Conservation (phyloP, 2,888 invertebrate species). For the Malthinus seriepunctatus region DNA sequence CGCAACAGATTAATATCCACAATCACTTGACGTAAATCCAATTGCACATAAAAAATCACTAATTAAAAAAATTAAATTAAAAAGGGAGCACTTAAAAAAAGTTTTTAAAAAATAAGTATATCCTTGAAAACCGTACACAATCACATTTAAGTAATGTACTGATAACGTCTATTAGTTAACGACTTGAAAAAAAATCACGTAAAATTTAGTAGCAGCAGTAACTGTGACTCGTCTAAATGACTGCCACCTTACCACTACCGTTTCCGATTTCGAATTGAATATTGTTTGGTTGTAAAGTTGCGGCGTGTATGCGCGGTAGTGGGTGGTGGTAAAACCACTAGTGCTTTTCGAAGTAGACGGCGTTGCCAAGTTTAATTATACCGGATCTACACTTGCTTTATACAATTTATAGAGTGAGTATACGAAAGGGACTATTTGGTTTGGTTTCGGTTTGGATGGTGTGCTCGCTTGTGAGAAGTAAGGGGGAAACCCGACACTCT, state of each 20-base stretch:
- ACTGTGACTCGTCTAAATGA: slow-evolving; percentile 51
- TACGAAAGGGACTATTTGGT: slow-evolving; percentile 20
- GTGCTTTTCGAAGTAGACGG: slow-evolving; percentile 35
- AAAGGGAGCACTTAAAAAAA: slow-evolving; percentile 1
- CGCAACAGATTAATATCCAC: slow-evolving; percentile 8
- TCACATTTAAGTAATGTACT: neutral
- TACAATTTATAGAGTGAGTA: neutral
- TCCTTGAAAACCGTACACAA: neutral
- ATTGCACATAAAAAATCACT: slow-evolving; percentile 17
- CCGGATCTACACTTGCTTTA: slow-evolving; percentile 53
- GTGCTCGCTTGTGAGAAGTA: slow-evolving; percentile 22
- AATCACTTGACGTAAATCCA: slow-evolving; percentile 19
- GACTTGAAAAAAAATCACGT: slow-evolving; percentile 1
- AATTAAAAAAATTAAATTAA: too few species aligned
- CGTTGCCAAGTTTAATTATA: slow-evolving; percentile 44
- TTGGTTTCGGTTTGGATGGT: slow-evolving; percentile 24
- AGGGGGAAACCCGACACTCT: slow-evolving; percentile 33
- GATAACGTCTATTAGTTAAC: slow-evolving; percentile 1
- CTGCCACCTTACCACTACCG: slow-evolving; percentile 55
- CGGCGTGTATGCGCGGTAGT: slow-evolving; percentile 45
- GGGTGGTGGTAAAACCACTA: slow-evolving; percentile 32
- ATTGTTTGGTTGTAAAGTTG: slow-evolving; percentile 39
- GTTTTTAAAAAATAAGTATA: neutral
- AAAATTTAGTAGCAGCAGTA: slow-evolving; percentile 42
- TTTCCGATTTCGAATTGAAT: slow-evolving; percentile 37